phyloP scores from a whole-genome alignment of 2,888 invertebrate species.

The Brenthis hecate region DNA sequence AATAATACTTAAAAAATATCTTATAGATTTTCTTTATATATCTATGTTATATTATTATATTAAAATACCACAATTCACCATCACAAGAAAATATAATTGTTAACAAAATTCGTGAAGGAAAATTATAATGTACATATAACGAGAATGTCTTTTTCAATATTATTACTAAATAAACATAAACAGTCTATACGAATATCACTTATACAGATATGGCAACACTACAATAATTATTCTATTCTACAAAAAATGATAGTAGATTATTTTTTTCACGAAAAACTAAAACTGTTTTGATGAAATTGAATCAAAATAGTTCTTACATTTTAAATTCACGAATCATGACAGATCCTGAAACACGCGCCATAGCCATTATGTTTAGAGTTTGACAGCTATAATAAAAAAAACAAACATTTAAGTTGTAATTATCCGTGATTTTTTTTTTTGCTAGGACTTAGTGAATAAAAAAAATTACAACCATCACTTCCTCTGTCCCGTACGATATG shows the following conservation, averaged over 20 bases:
- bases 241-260: neutral
- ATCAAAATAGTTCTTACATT: neutral
- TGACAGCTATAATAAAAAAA: neutral
- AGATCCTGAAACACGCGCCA: too few species aligned
- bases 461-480: slow-evolving; percentile 51
- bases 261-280: slow-evolving; percentile 23
- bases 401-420: slow-evolving; percentile 12
- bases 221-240: slow-evolving; percentile 22
- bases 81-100: neutral
- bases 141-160: slow-evolving; percentile 38
- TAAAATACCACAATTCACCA: neutral
- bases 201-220: slow-evolving; percentile 44
- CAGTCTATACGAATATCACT: slow-evolving; percentile 68
- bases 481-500: slow-evolving; percentile 48
- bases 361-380: too few species aligned
- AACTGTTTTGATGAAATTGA: slow-evolving; percentile 5
- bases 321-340: neutral
- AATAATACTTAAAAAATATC: too few species aligned
- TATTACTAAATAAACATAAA: slow-evolving; percentile 48
- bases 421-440: slow-evolving; percentile 30
- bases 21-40: too few species aligned
- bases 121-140: slow-evolving; percentile 1
- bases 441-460: slow-evolving; percentile 22
- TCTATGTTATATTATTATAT: too few species aligned
- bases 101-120: neutral